These are phyloP conservation scores for Ericerus pela DNA, from an alignment of 1,140 invertebrate species.

Conservation along the genomic window DNA sequence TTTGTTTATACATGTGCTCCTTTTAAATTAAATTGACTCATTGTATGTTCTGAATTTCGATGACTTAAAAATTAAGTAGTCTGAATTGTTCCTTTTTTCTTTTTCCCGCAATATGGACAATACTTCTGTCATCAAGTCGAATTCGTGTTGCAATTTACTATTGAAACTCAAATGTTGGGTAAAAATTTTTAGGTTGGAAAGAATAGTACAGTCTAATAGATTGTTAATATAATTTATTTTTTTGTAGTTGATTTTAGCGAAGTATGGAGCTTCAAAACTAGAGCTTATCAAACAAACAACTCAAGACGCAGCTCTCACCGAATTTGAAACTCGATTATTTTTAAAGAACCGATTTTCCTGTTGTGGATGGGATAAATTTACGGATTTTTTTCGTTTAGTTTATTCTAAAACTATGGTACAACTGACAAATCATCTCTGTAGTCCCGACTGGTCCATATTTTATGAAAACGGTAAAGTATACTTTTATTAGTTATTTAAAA, in stretches of 20 bases:
- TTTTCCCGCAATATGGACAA: too few relatives aligned
- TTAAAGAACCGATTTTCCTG: neutral
- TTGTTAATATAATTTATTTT: neutral
- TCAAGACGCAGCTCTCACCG: neutral
- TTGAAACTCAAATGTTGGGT: slow-evolving; percentile 2
- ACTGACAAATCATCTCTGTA: neutral
- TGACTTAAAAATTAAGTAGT: too few relatives aligned
- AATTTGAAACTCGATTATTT: slow-evolving; percentile 4
- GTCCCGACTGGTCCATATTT: slow-evolving; percentile 2
- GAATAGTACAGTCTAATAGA: neutral
- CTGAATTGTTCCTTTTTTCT: too few relatives aligned
- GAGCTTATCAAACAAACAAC: neutral
- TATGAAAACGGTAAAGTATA: neutral
- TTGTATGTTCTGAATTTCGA: too few relatives aligned
- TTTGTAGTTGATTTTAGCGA: slow-evolving; percentile 1
- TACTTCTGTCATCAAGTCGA: neutral
- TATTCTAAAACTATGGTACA: neutral
- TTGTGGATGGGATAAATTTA: neutral
- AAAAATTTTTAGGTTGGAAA: neutral
- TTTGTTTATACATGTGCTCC: too few relatives aligned
- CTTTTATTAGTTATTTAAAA: too few relatives aligned
- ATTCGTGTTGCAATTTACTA: neutral
- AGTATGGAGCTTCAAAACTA: neutral
- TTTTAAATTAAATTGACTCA: too few relatives aligned
- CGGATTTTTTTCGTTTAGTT: neutral